Percentiles rank a stretch among this genome's conserved stretches.
These are phyloP conservation scores for Sipha maydis DNA, from an alignment of 2,888 invertebrate genomes.

Conservation along the genomic window DNA sequence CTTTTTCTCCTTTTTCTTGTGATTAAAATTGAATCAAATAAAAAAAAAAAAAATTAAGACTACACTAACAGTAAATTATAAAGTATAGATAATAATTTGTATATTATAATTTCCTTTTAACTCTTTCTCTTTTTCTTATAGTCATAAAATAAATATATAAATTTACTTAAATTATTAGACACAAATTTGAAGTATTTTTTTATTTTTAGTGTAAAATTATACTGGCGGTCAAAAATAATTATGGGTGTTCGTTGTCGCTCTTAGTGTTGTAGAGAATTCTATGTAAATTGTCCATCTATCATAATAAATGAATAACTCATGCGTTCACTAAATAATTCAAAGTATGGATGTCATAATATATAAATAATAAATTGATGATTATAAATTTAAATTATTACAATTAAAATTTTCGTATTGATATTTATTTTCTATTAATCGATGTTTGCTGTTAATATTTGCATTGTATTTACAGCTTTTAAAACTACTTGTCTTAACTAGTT, in stretches of 20 bases:
- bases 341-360: no score
- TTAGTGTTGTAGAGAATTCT: not conserved
- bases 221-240: not conserved
- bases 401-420: no score
- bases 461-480: not conserved
- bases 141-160: not conserved
- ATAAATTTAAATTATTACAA: no score
- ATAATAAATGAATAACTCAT: not conserved
- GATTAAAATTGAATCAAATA: no score
- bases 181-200: not conserved
- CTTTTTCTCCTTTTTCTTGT: no score
- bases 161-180: not conserved
- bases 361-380: no score
- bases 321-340: not conserved
- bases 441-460: not conserved
- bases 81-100: not conserved
- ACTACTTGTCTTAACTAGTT: not conserved
- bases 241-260: not conserved
- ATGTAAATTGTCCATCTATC: not conserved
- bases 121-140: not conserved
- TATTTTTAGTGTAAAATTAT: not conserved
- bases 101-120: not conserved
- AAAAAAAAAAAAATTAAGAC: not conserved
- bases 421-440: not conserved
- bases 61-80: not conserved